A percentile compares a stretch with the other conserved stretches of the same genome.
phyloP scores from a whole-genome alignment of 2,113 vertebrate species.

The Arvicanthis niloticus region DNA sequence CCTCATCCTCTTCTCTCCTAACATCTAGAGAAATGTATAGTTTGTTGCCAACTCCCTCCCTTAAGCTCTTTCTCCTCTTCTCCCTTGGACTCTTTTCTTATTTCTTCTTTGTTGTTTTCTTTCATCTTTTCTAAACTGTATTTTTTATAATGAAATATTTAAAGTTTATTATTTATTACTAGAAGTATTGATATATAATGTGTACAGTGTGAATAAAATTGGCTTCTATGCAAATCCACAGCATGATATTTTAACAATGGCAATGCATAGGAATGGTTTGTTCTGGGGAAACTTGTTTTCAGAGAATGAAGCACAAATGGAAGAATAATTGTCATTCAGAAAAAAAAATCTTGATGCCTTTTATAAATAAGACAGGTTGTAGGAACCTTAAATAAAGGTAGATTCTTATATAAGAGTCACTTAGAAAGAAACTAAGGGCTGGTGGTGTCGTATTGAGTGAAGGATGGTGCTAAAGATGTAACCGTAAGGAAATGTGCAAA shows the following conservation, averaged over 20 bases:
- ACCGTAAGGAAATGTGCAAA: background rate
- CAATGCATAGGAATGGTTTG: background rate
- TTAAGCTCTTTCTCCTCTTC: background rate
- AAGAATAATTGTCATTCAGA: background rate
- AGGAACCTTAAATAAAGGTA: background rate
- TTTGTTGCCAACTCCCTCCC: background rate
- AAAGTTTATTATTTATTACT: background rate
- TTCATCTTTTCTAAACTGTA: too few species aligned
- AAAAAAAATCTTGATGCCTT: background rate
- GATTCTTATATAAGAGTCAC: background rate
- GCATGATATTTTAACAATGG: background rate
- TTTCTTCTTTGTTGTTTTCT: accelerated
- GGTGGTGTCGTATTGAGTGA: accelerated
- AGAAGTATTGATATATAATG: background rate
- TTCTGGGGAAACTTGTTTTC: background rate
- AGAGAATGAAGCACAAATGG: background rate
- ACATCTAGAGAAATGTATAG: background rate
- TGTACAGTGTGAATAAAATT: background rate
- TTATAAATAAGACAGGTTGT: background rate
- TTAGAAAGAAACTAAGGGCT: background rate
- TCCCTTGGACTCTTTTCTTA: background rate
- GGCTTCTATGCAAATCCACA: background rate
- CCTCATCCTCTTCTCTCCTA: background rate
- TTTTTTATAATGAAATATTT: background rate
- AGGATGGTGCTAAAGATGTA: background rate